Evolutionary conservation across 2,888 invertebrate species (phyloP).

Genomic region (Gisinianus flammeolus): DNA sequence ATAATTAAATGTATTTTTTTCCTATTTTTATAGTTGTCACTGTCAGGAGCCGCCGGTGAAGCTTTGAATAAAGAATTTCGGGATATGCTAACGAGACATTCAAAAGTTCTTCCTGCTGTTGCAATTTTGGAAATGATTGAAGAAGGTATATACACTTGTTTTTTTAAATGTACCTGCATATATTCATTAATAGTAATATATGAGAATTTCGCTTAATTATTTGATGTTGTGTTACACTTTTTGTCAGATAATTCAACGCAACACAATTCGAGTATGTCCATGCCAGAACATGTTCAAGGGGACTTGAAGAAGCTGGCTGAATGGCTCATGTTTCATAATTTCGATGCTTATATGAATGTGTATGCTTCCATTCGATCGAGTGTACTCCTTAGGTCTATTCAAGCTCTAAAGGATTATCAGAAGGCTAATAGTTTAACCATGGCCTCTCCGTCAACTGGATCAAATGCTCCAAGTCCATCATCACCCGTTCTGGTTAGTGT

Average conservation of each 20-base stretch:
- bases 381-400: constrained; percentile 76
- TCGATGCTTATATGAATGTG: constrained; percentile 75
- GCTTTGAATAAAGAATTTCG: constrained; percentile 88
- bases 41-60: constrained; percentile 82
- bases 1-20: not conserved
- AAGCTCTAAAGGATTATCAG: constrained; percentile 79
- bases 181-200: constrained; percentile 54
- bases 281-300: constrained; percentile 73
- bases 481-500: constrained; percentile 49
- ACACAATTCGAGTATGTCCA: constrained; percentile 57
- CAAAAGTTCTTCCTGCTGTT: constrained; percentile 83
- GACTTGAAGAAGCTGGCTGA: constrained; percentile 79
- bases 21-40: constrained; percentile 68
- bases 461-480: constrained; percentile 51
- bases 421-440: constrained; percentile 63
- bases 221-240: not conserved
- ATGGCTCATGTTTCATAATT: constrained; percentile 81
- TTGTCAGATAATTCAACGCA: constrained; percentile 52
- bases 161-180: too few relatives aligned
- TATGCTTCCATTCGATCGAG: constrained; percentile 78
- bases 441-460: constrained; percentile 53
- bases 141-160: constrained; percentile 80
- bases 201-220: not conserved
- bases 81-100: constrained; percentile 82
- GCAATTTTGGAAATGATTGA: constrained; percentile 76